Conservation (phyloP, 2,888 invertebrate genomes). For the Phoenoteleia sp. region DNA sequence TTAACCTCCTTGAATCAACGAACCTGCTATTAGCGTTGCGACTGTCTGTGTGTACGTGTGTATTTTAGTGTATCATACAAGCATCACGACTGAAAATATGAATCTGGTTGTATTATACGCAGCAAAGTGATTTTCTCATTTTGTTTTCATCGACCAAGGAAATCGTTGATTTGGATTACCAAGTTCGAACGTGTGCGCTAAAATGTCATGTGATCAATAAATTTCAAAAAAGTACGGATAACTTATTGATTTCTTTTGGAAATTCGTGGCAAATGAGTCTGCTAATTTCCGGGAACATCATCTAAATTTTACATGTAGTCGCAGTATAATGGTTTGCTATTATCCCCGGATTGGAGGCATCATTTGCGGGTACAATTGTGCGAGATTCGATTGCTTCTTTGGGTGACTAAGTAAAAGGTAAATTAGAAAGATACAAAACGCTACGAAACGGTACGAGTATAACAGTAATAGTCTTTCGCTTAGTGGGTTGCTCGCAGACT, state of each 20-base stretch:
- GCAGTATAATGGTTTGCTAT: too few relatives aligned
- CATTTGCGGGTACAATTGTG: too few relatives aligned
- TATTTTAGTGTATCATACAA: conserved; percentile 5
- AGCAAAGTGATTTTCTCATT: neutral
- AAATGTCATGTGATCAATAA: conserved; percentile 65
- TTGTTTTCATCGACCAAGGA: neutral
- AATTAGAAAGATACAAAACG: conserved; percentile 31
- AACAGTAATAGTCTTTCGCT: conserved; percentile 51
- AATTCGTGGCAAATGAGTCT: neutral
- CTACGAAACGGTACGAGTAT: conserved; percentile 6
- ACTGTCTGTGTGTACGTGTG: neutral
- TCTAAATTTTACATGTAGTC: too few relatives aligned
- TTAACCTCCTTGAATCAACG: neutral
- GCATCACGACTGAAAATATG: conserved; percentile 3
- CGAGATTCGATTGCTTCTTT: too few relatives aligned
- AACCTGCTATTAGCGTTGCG: neutral
- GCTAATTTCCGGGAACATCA: too few relatives aligned
- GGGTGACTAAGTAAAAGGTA: conserved; percentile 5
- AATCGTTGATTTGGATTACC: neutral
- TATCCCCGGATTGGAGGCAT: too few relatives aligned
- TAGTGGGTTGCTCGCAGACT: conserved; percentile 42
- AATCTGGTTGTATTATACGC: conserved; percentile 4
- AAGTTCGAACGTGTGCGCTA: conserved; percentile 78
- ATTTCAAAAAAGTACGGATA: conserved; percentile 5
- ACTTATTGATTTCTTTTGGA: neutral